Percentiles rank a stretch among this genome's conserved stretches.
phyloP scores from a whole-genome alignment of 2,888 invertebrate genomes.

The Mayetiola destructor region DNA sequence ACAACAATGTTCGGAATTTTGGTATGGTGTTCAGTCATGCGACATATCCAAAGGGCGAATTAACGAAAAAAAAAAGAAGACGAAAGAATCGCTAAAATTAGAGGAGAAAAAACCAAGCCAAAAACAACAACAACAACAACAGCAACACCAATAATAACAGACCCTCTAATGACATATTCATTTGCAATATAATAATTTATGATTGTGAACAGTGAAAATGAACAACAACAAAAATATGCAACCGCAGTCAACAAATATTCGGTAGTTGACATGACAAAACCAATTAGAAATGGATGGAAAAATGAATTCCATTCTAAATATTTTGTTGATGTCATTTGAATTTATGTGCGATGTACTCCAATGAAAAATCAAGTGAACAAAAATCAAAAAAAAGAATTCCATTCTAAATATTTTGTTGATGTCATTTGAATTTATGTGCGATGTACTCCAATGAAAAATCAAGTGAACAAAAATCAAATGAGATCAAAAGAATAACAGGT shows the following conservation, averaged over 20 bases:
- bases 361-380: too few relatives aligned
- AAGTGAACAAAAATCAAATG: too few relatives aligned
- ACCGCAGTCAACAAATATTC: background rate
- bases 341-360: conserved; percentile 7
- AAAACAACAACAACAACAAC: too few relatives aligned
- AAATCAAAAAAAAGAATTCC: background rate
- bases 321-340: conserved; percentile 8
- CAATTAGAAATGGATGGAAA: background rate
- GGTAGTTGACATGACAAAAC: too few relatives aligned
- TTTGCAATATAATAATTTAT: conserved; percentile 10
- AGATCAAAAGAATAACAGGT: too few relatives aligned
- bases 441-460: conserved; percentile 7
- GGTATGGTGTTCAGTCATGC: too few relatives aligned
- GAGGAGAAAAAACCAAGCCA: too few relatives aligned
- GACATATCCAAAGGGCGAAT: too few relatives aligned
- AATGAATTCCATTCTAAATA: background rate
- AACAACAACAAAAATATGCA: background rate
- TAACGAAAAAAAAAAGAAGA: too few relatives aligned
- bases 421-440: conserved; percentile 9
- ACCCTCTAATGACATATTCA: conserved; percentile 5
- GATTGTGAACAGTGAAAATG: background rate
- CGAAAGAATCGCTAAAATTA: too few relatives aligned
- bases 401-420: conserved; percentile 1
- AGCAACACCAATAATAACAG: too few relatives aligned
- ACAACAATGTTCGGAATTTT: too few relatives aligned